Evolutionary conservation across 53 echinoderm and acorn worm genomes (phyloP), one percentile per base, ranked within the genome.

Genomic region (Astropecten irregularis): DNA sequence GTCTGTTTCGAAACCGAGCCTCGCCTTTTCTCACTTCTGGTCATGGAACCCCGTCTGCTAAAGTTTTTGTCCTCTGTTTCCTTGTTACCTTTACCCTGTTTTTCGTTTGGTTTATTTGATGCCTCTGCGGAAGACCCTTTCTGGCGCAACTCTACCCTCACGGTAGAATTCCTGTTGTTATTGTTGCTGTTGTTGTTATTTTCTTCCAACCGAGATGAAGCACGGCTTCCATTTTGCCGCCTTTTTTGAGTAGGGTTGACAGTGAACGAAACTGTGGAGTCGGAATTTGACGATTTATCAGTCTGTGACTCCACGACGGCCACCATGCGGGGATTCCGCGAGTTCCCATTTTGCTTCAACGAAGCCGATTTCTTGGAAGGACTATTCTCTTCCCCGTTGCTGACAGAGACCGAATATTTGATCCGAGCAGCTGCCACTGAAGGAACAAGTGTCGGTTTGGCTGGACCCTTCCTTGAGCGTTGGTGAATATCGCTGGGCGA

Each of bases 231-330:
- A 27, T 73, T 73, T 4, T 66, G 76, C 49, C 86, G 61, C 48
- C 89, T 71, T 15, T 88, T 83, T 15, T 77, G 83, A 14, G 67
- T 83, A 19, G 85, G 59, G 34, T 84, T 92, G 64, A 95, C 64
- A 2, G 92, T 91, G 18, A 92, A 89, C 18, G 95, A 91, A 9
- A 95, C 95, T 22, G 82, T 92, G 16, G 88, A 89, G 44, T 83
- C 82, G 22, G 65, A 15, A 30, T 60, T 62, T 15, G 28, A 68
- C 13, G 74, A 57, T 70, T 91, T 87, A 37, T 91, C 87, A 35
- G 68, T 58, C 13, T 84, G 66, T 39, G 95, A 70, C 73, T 95
- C 91, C 39, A 90, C 73, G 62, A 95, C 95, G 23, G 95, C 95
- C 31, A 87, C 85, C 35, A 92, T 39, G 14, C 92, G 87, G 25